phyloP scores from a whole-genome alignment of 2,797 vertebrate genomes.

The Philypnodon macrostomus region DNA sequence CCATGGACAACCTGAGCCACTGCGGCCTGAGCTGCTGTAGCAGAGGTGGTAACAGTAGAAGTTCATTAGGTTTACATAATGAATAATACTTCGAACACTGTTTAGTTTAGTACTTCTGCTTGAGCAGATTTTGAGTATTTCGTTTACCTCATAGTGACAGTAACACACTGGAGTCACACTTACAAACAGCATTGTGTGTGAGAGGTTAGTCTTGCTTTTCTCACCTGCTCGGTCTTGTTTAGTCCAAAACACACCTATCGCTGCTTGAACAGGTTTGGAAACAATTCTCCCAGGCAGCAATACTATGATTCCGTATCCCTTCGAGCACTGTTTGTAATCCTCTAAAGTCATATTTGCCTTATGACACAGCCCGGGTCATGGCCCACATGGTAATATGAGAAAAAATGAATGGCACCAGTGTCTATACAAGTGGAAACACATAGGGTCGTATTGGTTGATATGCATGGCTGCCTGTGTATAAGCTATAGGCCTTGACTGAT shows the following conservation, averaged over 20 bases:
- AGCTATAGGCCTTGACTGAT: constrained; percentile 30
- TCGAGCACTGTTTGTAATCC: constrained; percentile 17
- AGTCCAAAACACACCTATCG: constrained; percentile 18
- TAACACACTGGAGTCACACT: constrained; percentile 32
- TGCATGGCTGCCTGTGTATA: constrained; percentile 10
- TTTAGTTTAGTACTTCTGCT: neutral
- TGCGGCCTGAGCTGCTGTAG: too few species aligned
- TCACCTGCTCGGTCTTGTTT: constrained; percentile 64
- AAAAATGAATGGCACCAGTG: constrained; percentile 30
- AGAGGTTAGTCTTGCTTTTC: constrained; percentile 8
- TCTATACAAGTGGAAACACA: constrained; percentile 15
- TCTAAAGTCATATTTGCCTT: constrained; percentile 43
- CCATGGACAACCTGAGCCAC: too few species aligned
- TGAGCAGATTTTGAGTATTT: neutral
- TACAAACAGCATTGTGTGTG: constrained; percentile 29
- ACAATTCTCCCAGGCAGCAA: constrained; percentile 25
- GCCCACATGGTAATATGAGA: constrained; percentile 22
- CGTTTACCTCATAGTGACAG: neutral
- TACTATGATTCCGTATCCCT: constrained; percentile 19
- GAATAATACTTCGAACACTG: too few species aligned
- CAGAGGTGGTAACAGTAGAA: too few species aligned
- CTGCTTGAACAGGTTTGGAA: constrained; percentile 32
- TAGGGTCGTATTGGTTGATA: constrained; percentile 9
- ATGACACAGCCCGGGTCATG: constrained; percentile 31
- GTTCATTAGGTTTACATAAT: too few species aligned